A percentile compares a stretch with the other conserved stretches of the same genome.
Evolutionary conservation across 2,888 invertebrate species (phyloP).

Genomic region (Arge pagana): DNA sequence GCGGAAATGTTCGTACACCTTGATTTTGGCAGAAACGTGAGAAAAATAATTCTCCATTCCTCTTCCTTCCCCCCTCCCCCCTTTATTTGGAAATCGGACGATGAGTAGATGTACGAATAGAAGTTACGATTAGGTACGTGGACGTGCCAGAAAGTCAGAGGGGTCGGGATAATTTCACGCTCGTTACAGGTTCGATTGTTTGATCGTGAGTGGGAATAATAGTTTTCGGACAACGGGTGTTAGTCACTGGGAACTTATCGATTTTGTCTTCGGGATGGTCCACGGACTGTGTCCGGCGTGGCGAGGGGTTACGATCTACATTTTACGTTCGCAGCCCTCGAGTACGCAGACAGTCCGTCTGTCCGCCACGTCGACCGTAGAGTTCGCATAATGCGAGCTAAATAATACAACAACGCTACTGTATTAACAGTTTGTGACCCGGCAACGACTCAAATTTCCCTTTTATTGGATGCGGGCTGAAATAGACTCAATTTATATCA

Average conservation of each 20-base stretch:
- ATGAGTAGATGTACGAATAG: slow-evolving; percentile 39
- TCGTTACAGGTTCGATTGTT: slow-evolving; percentile 1
- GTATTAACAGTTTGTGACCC: too few species aligned
- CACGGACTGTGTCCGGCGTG: slow-evolving; percentile 57
- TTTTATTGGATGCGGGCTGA: too few species aligned
- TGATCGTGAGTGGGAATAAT: slow-evolving; percentile 17
- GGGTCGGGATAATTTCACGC: not conserved
- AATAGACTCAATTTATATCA: too few species aligned
- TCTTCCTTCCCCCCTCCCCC: slow-evolving; percentile 6
- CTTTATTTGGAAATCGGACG: slow-evolving; percentile 5
- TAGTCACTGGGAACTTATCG: slow-evolving; percentile 49
- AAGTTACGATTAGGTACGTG: too few species aligned
- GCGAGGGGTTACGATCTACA: slow-evolving; percentile 51
- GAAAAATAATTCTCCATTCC: not conserved
- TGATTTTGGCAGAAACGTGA: too few species aligned
- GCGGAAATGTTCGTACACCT: too few species aligned
- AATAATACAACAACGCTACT: too few species aligned
- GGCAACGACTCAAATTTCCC: too few species aligned
- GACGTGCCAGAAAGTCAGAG: not conserved
- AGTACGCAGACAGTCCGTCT: too few species aligned
- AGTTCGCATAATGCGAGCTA: too few species aligned
- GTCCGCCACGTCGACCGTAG: too few species aligned
- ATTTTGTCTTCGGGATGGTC: slow-evolving; percentile 57
- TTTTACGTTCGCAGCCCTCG: slow-evolving; percentile 56
- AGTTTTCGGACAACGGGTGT: slow-evolving; percentile 29